A percentile compares a stretch with the other conserved stretches of the same genome.
Conservation (phyloP, 2,797 vertebrate species). For the Sebastes matsubarae region DNA sequence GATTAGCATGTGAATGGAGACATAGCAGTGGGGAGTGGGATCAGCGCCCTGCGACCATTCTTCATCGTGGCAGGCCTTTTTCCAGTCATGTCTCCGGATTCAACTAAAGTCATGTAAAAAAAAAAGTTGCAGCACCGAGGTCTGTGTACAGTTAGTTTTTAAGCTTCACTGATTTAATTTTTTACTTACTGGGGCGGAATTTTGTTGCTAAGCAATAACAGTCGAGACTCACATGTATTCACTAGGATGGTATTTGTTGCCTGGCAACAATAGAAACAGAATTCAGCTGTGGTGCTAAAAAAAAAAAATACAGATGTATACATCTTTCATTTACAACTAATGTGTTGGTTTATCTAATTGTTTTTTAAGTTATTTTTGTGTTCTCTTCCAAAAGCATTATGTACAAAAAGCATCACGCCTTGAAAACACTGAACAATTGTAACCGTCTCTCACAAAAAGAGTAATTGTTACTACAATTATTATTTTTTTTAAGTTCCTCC, state of each 20-base stretch:
- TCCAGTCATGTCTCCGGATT: conserved; percentile 39
- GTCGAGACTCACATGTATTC: conserved; percentile 8
- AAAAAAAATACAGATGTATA: not conserved
- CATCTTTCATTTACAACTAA: not conserved
- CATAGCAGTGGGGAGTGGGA: conserved; percentile 46
- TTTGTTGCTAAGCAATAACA: conserved; percentile 55
- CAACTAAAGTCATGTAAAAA: conserved; percentile 30
- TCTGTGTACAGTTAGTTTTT: conserved; percentile 16
- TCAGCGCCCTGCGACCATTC: conserved; percentile 41
- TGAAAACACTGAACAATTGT: not conserved
- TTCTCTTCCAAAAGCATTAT: not conserved
- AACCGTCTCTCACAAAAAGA: not conserved
- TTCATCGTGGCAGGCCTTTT: conserved; percentile 34
- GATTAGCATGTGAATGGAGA: conserved; percentile 75
- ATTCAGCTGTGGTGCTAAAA: conserved; percentile 1
- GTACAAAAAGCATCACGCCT: not conserved
- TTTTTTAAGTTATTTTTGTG: not conserved
- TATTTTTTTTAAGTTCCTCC: too few species aligned
- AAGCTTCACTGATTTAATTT: conserved; percentile 33
- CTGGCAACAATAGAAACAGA: conserved; percentile 46
- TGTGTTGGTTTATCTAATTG: not conserved
- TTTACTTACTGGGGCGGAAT: conserved; percentile 34
- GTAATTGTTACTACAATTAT: not conserved
- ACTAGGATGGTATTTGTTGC: conserved; percentile 38
- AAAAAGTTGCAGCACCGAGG: conserved; percentile 8